phyloP scores from a whole-genome alignment of 37 sponge, comb jelly and placozoan genomes.

The Crambe crambe region DNA sequence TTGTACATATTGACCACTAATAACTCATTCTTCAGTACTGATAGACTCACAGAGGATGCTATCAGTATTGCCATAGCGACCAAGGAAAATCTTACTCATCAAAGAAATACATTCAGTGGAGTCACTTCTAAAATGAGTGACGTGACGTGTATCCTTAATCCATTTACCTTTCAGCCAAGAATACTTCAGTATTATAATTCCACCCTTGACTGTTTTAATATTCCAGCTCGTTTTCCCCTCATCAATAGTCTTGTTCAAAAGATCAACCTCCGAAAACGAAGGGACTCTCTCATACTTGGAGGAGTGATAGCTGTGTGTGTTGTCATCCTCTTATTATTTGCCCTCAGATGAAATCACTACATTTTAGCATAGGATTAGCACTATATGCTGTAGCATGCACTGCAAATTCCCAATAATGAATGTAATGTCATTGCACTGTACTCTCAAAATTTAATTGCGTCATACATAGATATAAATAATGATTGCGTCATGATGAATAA shows the following conservation, averaged over 20 bases:
- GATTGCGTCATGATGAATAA: no score
- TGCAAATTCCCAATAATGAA: no score
- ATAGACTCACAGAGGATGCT: slow-evolving; percentile 90
- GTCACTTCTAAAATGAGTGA: slow-evolving; percentile 61
- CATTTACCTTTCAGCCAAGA: not conserved
- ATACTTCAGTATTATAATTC: no score
- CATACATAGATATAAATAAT: no score
- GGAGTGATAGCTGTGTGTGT: slow-evolving; percentile 96
- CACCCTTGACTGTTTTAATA: no score
- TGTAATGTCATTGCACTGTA: no score
- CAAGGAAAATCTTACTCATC: slow-evolving; percentile 90
- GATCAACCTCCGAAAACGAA: slow-evolving; percentile 87
- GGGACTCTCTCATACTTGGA: slow-evolving; percentile 94
- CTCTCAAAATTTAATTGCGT: no score
- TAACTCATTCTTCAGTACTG: slow-evolving; percentile 59
- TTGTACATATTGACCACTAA: not conserved
- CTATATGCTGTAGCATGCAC: no score
- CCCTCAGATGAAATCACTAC: slow-evolving; percentile 54
- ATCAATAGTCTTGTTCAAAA: slow-evolving; percentile 94
- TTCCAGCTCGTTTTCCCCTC: slow-evolving; percentile 89
- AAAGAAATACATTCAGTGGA: slow-evolving; percentile 71
- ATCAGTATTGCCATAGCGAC: slow-evolving; percentile 98
- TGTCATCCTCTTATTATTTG: slow-evolving; percentile 82
- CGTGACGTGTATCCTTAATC: slow-evolving; percentile 68
- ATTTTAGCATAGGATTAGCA: not conserved